phyloP scores from a whole-genome alignment of 2,888 invertebrate genomes.

The Hyposoter didymator region DNA sequence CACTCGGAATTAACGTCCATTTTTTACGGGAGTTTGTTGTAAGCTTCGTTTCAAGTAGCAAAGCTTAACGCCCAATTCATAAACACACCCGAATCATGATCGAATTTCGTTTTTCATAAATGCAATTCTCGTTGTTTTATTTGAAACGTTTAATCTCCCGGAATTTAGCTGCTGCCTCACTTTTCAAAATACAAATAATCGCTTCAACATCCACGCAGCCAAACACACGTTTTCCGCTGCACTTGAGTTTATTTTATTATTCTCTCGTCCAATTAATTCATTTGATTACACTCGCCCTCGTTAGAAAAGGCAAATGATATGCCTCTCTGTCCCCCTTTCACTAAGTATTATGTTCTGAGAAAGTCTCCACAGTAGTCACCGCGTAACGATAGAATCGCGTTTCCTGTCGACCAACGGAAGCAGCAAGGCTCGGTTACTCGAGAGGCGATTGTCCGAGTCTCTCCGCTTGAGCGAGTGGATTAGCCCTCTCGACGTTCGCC shows the following conservation, averaged over 20 bases:
- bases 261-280: neutral
- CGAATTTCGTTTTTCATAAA: neutral
- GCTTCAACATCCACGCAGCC: neutral
- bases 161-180: neutral
- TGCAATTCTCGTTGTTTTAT: neutral
- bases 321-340: neutral
- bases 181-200: neutral
- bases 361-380: too few species aligned
- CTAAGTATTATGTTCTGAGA: conserved; percentile 12
- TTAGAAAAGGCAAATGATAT: conserved; percentile 14
- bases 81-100: neutral
- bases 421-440: conserved; percentile 1
- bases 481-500: conserved; percentile 11
- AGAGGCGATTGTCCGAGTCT: conserved; percentile 27
- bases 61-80: neutral
- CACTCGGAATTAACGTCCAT: conserved; percentile 17
- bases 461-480: conserved; percentile 10
- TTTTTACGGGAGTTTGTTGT: neutral
- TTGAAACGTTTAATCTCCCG: neutral
- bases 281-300: neutral
- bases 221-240: neutral
- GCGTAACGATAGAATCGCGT: conserved; percentile 54
- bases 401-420: conserved; percentile 42
- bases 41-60: neutral
- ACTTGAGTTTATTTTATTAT: neutral